phyloP scores from a whole-genome alignment of 2,797 vertebrate genomes.

The Percopsis omiscomaycus region DNA sequence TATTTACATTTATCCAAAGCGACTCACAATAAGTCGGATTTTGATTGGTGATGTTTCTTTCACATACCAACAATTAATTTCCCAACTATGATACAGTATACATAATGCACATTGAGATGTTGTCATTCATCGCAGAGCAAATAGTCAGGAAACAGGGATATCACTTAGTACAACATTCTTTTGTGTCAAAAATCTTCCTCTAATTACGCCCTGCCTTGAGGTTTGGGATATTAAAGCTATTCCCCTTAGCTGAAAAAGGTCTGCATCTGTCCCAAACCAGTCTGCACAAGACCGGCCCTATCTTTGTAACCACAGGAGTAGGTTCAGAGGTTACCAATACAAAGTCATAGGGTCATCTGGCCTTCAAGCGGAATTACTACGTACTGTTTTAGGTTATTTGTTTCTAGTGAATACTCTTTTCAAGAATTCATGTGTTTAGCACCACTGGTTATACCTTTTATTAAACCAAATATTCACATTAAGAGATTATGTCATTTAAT shows the following conservation, averaged over 20 bases:
- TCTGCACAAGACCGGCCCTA: conserved; percentile 52
- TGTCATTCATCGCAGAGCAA: conserved; percentile 40
- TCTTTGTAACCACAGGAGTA: conserved; percentile 37
- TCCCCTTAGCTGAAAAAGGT: conserved; percentile 56
- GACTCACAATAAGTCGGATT: too few species aligned
- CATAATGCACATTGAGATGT: conserved; percentile 9
- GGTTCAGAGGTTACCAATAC: conserved; percentile 52
- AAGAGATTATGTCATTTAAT: too few species aligned
- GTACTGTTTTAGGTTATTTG: conserved; percentile 30
- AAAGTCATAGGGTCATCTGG: conserved; percentile 49
- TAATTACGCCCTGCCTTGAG: conserved; percentile 75
- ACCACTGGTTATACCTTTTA: too few species aligned
- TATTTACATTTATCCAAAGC: too few species aligned
- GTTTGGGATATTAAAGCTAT: conserved; percentile 62
- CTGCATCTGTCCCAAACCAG: conserved; percentile 45
- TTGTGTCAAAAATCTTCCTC: conserved; percentile 76
- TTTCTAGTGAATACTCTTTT: conserved; percentile 18
- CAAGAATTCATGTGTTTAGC: too few species aligned
- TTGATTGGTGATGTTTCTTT: too few species aligned
- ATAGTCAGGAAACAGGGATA: conserved; percentile 30
- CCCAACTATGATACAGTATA: conserved; percentile 3
- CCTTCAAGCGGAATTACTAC: conserved; percentile 32
- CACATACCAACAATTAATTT: background rate
- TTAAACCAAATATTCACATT: too few species aligned
- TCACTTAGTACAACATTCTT: conserved; percentile 78